phyloP scores from a whole-genome alignment of 2,888 invertebrate species.

The Meiosimyza decipiens region DNA sequence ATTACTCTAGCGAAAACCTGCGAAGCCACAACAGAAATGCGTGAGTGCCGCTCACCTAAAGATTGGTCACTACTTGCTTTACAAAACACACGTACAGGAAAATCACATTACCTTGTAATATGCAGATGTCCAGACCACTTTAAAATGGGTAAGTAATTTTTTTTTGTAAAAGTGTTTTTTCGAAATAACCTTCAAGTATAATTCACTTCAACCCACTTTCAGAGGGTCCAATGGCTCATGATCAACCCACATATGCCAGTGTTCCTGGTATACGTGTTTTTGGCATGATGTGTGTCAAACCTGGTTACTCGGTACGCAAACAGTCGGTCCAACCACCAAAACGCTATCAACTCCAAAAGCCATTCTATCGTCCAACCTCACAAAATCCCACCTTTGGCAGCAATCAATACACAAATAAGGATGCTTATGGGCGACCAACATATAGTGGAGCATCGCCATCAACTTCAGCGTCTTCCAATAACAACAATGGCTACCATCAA shows the following conservation, averaged over 20 bases:
- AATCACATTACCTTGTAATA: constrained; percentile 92
- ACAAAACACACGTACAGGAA: constrained; percentile 92
- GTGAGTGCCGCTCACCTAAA: constrained; percentile 86
- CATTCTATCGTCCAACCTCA: constrained; percentile 60
- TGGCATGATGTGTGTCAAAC: constrained; percentile 91
- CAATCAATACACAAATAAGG: constrained; percentile 43
- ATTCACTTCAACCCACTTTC: constrained; percentile 48
- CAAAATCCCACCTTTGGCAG: constrained; percentile 50
- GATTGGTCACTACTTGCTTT: constrained; percentile 93
- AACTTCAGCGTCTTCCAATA: constrained; percentile 47
- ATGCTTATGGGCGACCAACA: constrained; percentile 46
- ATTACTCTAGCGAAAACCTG: constrained; percentile 93
- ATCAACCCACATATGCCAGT: constrained; percentile 92
- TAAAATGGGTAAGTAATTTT: constrained; percentile 77
- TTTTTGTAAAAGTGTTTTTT: neutral
- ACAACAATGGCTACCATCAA: constrained; percentile 47
- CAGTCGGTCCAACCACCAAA: constrained; percentile 65
- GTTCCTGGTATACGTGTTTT: constrained; percentile 93
- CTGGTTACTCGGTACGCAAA: constrained; percentile 66
- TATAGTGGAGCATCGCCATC: constrained; percentile 51
- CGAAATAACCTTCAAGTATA: neutral
- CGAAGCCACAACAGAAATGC: constrained; percentile 91
- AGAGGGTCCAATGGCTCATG: constrained; percentile 96
- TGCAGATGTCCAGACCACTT: constrained; percentile 89
- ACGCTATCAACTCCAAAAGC: constrained; percentile 64